These are phyloP conservation scores for Camponotus floridanus DNA, from an alignment of 1,140 invertebrate species.

Conservation along the genomic window DNA sequence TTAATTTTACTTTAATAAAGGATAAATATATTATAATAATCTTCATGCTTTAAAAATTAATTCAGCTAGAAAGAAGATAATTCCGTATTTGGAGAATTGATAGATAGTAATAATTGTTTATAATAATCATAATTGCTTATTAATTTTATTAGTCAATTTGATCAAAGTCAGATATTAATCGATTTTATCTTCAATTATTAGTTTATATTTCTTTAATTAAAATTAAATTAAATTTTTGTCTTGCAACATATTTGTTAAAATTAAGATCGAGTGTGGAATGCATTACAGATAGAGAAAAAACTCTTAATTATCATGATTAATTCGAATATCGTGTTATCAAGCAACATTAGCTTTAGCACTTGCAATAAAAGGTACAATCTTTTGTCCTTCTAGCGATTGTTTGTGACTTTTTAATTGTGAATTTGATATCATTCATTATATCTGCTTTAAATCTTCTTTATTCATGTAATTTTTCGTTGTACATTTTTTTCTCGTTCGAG, in stretches of 20 bases:
- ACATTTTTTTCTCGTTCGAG: too few relatives aligned
- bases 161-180: not conserved
- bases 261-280: not conserved
- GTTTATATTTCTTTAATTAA: not conserved
- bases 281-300: not conserved
- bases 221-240: not conserved
- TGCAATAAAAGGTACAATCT: not conserved
- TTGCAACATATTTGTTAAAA: not conserved
- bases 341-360: slow-evolving; percentile 13
- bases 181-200: not conserved
- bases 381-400: not conserved
- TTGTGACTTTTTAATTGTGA: not conserved
- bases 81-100: not conserved
- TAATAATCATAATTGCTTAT: not conserved
- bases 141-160: not conserved
- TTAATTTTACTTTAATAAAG: not conserved
- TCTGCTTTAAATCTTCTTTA: slow-evolving; percentile 8
- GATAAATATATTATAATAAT: not conserved
- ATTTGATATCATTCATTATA: not conserved
- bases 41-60: not conserved
- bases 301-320: slow-evolving; percentile 1
- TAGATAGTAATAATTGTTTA: not conserved
- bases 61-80: not conserved
- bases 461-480: not conserved
- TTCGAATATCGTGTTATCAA: not conserved